Evolutionary conservation across 2,113 vertebrate genomes (phyloP), one percentile per base, ranked within the genome.

Genomic region (Scytalopus superciliaris): DNA sequence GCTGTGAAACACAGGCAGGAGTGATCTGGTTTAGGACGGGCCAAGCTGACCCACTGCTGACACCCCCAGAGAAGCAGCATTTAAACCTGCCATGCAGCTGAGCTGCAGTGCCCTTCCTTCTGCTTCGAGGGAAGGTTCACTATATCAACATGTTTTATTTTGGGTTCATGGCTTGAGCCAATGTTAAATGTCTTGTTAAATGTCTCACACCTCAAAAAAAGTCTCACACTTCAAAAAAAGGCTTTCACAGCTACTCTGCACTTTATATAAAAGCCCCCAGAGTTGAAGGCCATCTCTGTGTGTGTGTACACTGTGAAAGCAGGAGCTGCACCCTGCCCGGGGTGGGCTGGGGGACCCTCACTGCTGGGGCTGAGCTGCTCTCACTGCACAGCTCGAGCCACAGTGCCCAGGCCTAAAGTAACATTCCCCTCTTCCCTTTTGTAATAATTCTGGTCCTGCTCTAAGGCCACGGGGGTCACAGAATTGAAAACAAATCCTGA

Each of bases 31-130:
- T 47, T 37, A 39, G 74, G 37, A 44, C 76, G 85, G 56, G 24
- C 40, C 50, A 59, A 44, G 50, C 33, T 49, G 60, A 66, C 31
- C 19, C 69, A 8, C 0, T 44, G 50, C 4, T 60, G 27, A 24
- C 63, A 68, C 42, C 45, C 39, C 7, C 25, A 27, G 56, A 30
- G 49, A 49, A 55, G 7, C 56, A 6, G 8, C 7, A 9, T 28
- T 85, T 27, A 11, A 37, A 55, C 24, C 18, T 0, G 0, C 60
- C 44, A 2, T 1, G 19, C 7, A 10, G 45, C 59, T 73, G 27
- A 14, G 40, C 16, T 40, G 16, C 8, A 22, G 28, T 27, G 37
- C 25, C 63, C 27, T 31, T 68, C 39, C 67, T 68, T 33, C 60
- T 33, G 33, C 42, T 42, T 47, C 23, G 27, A 6, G 10, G 33